phyloP scores from a whole-genome alignment of 2,888 invertebrate genomes.

The Eupithecia abbreviata region DNA sequence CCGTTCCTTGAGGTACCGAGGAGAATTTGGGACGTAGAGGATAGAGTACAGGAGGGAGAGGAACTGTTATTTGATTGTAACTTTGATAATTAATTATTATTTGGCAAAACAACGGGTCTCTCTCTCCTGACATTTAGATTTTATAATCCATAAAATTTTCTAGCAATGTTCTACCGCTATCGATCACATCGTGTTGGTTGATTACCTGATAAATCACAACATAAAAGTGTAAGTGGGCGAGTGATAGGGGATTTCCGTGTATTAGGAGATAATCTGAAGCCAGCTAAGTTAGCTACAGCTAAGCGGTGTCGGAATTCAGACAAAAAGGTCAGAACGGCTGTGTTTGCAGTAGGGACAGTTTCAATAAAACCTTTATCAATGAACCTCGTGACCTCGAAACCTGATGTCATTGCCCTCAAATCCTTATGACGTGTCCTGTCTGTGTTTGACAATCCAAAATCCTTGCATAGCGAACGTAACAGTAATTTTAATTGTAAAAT shows the following conservation, averaged over 20 bases:
- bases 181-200: neutral
- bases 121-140: neutral
- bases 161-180: neutral
- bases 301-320: neutral
- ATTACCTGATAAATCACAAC: conserved; percentile 3
- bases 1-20: no score
- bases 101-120: neutral
- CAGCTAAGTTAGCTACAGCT: neutral
- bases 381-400: conserved; percentile 12
- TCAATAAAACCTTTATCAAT: conserved; percentile 23
- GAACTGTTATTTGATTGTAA: no score
- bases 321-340: neutral
- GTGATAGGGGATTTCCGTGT: neutral
- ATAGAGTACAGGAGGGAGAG: no score
- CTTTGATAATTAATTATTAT: neutral
- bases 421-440: conserved; percentile 23
- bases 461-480: conserved; percentile 31
- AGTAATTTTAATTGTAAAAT: conserved; percentile 56
- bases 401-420: conserved; percentile 37
- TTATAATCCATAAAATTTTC: neutral
- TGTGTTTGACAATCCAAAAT: conserved; percentile 21
- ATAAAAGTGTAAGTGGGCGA: neutral
- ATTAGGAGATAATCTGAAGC: neutral
- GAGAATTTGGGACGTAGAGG: no score
- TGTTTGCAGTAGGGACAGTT: neutral